Evolutionary conservation across 1,140 invertebrate species (phyloP).

Genomic region (Euwallacea similis): DNA sequence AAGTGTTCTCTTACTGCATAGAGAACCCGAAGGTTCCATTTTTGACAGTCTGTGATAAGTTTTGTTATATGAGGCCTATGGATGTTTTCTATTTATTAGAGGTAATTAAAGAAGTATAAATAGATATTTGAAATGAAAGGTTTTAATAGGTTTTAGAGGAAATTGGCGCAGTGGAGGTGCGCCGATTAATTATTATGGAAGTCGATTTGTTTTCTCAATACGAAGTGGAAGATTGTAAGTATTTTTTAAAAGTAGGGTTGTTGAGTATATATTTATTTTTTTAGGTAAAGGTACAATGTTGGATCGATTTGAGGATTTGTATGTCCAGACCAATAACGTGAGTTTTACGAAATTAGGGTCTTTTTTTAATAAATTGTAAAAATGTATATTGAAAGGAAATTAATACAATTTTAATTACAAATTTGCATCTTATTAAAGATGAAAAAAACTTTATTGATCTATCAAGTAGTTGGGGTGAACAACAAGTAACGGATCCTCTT

Average conservation of each 20-base stretch:
- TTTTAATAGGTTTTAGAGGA: slow-evolving; percentile 44
- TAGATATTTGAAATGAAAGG: neutral
- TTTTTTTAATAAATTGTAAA: slow-evolving; percentile 31
- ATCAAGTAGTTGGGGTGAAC: slow-evolving; percentile 96
- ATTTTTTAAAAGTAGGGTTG: neutral
- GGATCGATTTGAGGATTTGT: slow-evolving; percentile 44
- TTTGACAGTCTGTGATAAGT: slow-evolving; percentile 58
- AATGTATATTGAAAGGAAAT: neutral
- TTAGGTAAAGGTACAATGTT: slow-evolving; percentile 40
- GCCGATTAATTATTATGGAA: slow-evolving; percentile 4
- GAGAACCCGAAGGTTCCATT: slow-evolving; percentile 62
- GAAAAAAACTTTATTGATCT: slow-evolving; percentile 55
- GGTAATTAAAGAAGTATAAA: slow-evolving; percentile 34
- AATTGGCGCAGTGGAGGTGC: slow-evolving; percentile 43
- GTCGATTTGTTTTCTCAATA: slow-evolving; percentile 38
- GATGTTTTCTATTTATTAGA: slow-evolving; percentile 48
- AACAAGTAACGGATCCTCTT: slow-evolving; percentile 86
- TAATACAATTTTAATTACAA: slow-evolving; percentile 1
- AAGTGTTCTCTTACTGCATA: slow-evolving; percentile 66
- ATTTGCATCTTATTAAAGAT: slow-evolving; percentile 3
- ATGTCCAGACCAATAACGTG: slow-evolving; percentile 31
- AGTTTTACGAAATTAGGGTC: slow-evolving; percentile 40
- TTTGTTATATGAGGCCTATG: slow-evolving; percentile 54
- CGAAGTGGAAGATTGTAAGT: slow-evolving; percentile 34
- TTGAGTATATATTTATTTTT: slow-evolving; percentile 15